These are phyloP conservation scores for Acinonyx jubatus DNA, from an alignment of 2,113 vertebrate species.

Conservation along the genomic window DNA sequence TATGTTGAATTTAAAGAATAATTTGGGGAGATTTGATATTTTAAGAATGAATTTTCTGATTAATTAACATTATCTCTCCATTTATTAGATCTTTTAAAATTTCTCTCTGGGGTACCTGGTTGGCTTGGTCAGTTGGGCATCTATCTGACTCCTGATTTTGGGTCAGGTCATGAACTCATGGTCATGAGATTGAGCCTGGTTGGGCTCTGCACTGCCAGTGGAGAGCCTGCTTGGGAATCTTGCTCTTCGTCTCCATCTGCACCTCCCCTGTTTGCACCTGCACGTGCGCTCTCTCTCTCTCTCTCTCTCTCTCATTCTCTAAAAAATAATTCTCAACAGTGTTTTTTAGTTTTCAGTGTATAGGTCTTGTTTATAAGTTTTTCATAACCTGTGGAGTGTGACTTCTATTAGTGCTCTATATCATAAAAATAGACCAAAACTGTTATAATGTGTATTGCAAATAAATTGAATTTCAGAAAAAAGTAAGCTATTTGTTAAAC, in stretches of 20 bases:
- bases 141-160: no score
- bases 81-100: conserved; percentile 13
- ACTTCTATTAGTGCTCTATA: not conserved
- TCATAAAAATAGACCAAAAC: conserved; percentile 5
- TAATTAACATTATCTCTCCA: not conserved
- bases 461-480: not conserved
- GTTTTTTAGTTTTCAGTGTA: not conserved
- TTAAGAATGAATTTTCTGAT: not conserved
- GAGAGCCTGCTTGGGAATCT: no score
- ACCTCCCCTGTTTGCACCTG: no score
- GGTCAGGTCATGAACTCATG: no score
- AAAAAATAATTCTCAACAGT: not conserved
- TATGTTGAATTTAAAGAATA: not conserved
- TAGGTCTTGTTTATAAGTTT: not conserved
- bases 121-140: no score
- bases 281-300: no score
- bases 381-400: not conserved
- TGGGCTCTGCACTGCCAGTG: no score
- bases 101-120: not conserved
- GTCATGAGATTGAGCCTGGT: no score
- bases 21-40: not conserved
- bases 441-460: not conserved
- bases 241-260: no score
- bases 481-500: not conserved
- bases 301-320: no score